Base-by-base conservation (phyloP, 2,888 invertebrate genomes). In the Boloria euphrosyne region DNA sequence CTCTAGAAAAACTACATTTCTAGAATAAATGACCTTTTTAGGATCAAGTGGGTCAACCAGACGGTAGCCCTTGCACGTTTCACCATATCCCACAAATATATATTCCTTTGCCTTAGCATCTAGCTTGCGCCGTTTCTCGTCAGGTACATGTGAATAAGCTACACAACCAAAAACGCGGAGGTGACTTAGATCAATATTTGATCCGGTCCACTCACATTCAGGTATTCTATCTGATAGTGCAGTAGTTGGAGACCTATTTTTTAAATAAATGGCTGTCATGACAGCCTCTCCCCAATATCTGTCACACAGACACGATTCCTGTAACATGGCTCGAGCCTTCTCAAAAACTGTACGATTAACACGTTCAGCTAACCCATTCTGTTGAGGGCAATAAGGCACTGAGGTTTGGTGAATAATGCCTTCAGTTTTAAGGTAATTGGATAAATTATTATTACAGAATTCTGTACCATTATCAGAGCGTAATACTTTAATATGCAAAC, bases 391-490 rank as follows among this genome's bases (percentile, higher is more conserved):
- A 53, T 65, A 61, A 13, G 65, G 65, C 16, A 69, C 63, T 7
- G 67, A 27, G 2, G 53, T 62, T 14, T 71, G 66, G 31, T 66
- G 64, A 22, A 51, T 44, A 16, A 69, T 69, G 5, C 69, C 66
- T 6, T 61, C 31, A 6, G 27, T 53, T 31, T 57, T 52, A 22
- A 67, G 18, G 27, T 47, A 63, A 31, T 16, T 44, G 6, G 55
- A 16, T 31, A 55, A 46, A 14, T 49, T 22, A 13, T 47, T 49
- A 59, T 31, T 59, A 17, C 22, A 47, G n/a, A 18, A 62, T 53
- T 62, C 62, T 44, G 52, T 52, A 22, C 62, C 53, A 38, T 62
- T 53, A 52, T 62, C 62, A 16, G 62, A 44, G 4, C 62, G 27
- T 14, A 57, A 43, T 14, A 57, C 57, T 57, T 57, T 57, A 18